Evolutionary conservation across 2,888 invertebrate genomes (phyloP), one percentile per base, ranked within the genome.

Genomic region (Pseudococcus longispinus): DNA sequence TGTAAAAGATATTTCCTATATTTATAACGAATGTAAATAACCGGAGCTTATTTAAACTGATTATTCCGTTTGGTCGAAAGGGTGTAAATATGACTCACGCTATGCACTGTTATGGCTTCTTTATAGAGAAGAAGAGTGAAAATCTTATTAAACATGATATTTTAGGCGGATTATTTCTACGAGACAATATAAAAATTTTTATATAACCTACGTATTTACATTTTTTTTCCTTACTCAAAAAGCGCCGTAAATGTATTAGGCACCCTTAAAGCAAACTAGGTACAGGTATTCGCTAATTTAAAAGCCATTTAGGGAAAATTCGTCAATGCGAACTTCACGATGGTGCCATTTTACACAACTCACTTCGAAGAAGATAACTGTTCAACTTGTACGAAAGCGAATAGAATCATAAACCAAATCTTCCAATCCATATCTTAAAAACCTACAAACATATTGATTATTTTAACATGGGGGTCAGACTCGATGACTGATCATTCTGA

Each of bases 81-180:
- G 77, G 77, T 80, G 77, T 80, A 80, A 80, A 80, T 18, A 80
- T 80, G 77, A 80, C 77, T 80, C 77, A 80, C 77, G 77, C 77
- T 80, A 80, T 42, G 42, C 26, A 42, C 6, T 42, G 42, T 32
- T 80, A 80, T 42, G 77, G 77, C 77, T 80, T 80, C 77, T 80
- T 80, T 80, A 42, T 80, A 80, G 4, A 80, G 77, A 42, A 80
- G 9, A 80, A 29, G 32, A 80, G 13, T 80, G 77, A 80, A 80
- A 80, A 80, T 80, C 77, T 80, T 80, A 80, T 80, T 80, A 70
- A n/a, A 80, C 77, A 6, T 80, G 77, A 80, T 80, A 42, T 80
- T 80, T 80, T 80, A 80, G 77, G 77, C 77, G 77, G 77, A 80
- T 80, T 80, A 80, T 80, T n/a, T 15, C 70, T 70, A 29, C 70